Percentiles rank a stretch among this genome's conserved stretches.
These are phyloP conservation scores for Heliconius himera DNA, from an alignment of 1,140 invertebrate genomes.

Conservation along the genomic window DNA sequence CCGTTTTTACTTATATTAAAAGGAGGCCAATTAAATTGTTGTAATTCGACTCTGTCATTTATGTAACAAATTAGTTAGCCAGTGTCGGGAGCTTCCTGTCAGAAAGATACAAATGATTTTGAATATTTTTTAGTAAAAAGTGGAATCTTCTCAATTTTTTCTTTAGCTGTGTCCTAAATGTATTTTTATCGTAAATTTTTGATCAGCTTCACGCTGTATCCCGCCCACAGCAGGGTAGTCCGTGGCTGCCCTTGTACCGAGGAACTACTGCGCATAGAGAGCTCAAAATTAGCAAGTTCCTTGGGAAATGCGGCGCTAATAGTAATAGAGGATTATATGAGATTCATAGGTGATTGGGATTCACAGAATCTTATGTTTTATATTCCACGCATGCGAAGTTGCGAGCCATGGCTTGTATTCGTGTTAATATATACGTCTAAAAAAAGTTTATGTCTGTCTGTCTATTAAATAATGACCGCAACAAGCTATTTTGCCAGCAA, in stretches of 20 bases:
- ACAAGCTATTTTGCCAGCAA: conserved; percentile 7
- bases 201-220: too few relatives aligned
- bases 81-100: neutral
- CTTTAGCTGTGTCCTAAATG: neutral
- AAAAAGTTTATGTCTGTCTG: neutral
- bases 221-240: too few relatives aligned
- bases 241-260: too few relatives aligned
- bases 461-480: conserved; percentile 10
- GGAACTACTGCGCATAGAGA: too few relatives aligned
- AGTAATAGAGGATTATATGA: too few relatives aligned
- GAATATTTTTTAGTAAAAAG: neutral
- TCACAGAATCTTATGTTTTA: too few relatives aligned
- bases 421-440: neutral
- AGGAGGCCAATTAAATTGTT: neutral
- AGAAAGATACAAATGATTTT: neutral
- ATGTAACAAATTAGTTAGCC: neutral
- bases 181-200: too few relatives aligned
- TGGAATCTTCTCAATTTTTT: neutral
- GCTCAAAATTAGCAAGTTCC: too few relatives aligned
- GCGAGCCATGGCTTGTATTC: neutral
- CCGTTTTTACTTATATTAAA: neutral
- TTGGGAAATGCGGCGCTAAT: too few relatives aligned
- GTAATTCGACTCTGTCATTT: neutral
- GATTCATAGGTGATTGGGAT: too few relatives aligned
- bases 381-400: neutral